These are phyloP conservation scores for Rousettus leschenaultii DNA, from an alignment of 2,113 vertebrate species.

Conservation along the genomic window DNA sequence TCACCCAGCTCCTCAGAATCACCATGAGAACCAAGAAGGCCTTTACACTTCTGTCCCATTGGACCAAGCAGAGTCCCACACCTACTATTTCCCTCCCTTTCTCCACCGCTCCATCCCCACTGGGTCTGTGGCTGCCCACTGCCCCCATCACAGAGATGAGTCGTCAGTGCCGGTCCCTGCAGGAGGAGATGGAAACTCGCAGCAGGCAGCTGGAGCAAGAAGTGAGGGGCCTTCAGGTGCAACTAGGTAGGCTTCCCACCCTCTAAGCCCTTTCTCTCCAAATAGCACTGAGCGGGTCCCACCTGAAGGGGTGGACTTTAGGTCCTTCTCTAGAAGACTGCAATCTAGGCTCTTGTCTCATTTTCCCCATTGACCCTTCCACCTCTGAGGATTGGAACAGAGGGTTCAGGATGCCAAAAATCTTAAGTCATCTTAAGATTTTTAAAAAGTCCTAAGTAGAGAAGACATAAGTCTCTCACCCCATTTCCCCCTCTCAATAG, in stretches of 20 bases:
- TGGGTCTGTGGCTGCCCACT: neutral
- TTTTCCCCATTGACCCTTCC: neutral
- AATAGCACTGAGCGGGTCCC: neutral
- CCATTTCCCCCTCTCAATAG: neutral
- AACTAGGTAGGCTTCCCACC: constrained; percentile 71
- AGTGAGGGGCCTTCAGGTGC: constrained; percentile 71
- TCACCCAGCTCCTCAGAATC: neutral
- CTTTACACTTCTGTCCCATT: neutral
- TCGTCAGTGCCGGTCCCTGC: constrained; percentile 75
- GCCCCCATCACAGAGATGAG: constrained; percentile 78
- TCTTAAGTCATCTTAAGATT: neutral
- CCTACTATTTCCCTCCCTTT: neutral
- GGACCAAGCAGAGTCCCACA: neutral
- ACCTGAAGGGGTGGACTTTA: neutral
- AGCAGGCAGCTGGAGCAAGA: constrained; percentile 78
- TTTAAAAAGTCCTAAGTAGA: neutral
- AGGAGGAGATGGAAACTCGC: constrained; percentile 70
- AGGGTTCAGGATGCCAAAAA: neutral
- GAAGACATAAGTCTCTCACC: neutral
- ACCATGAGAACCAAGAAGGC: neutral
- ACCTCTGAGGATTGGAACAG: neutral
- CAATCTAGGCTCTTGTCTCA: neutral
- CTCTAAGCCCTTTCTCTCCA: neutral
- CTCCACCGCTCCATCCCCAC: neutral
- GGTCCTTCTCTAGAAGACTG: neutral